Percentiles rank a stretch among this genome's conserved stretches.
phyloP scores from a whole-genome alignment of 2,797 vertebrate genomes.

The Ctenosaura bakeri region DNA sequence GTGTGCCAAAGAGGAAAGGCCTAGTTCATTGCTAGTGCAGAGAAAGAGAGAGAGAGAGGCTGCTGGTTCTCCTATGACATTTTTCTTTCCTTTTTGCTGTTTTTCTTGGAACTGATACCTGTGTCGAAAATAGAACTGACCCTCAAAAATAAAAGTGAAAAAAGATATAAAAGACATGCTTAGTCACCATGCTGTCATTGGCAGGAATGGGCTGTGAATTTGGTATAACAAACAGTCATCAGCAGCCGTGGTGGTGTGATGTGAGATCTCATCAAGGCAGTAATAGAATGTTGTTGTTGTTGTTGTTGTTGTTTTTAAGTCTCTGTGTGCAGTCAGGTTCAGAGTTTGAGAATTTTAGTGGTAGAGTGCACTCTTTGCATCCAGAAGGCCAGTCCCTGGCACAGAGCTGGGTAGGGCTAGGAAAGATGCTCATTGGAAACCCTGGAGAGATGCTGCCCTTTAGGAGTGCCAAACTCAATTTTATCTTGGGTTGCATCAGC shows the following conservation, averaged over 20 bases:
- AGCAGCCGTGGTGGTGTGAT: rapidly evolving
- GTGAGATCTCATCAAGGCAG: slow-evolving; percentile 14
- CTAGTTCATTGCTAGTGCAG: slow-evolving; percentile 21
- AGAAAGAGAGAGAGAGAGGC: background rate
- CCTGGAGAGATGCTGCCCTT: background rate
- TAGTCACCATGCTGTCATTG: slow-evolving; percentile 18
- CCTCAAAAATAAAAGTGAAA: slow-evolving; percentile 10
- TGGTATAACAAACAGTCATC: background rate
- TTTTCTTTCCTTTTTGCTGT: background rate
- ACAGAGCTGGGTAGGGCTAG: background rate
- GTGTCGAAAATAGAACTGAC: slow-evolving; percentile 51
- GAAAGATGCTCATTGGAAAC: background rate
- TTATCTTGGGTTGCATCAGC: too few relatives aligned
- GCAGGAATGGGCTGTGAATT: slow-evolving; percentile 33
- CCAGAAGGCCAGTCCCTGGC: background rate
- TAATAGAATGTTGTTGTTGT: slow-evolving; percentile 14
- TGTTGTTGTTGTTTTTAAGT: background rate
- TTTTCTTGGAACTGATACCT: slow-evolving; percentile 12
- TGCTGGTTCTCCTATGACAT: slow-evolving; percentile 26
- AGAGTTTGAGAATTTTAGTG: background rate
- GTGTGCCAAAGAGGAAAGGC: slow-evolving; percentile 21
- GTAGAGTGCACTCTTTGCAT: background rate
- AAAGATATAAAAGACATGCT: slow-evolving; percentile 7
- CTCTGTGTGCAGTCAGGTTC: background rate
- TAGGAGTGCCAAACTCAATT: too few relatives aligned